Conservation (phyloP, 1,140 invertebrate species). For the Drosophila tsacasi region DNA sequence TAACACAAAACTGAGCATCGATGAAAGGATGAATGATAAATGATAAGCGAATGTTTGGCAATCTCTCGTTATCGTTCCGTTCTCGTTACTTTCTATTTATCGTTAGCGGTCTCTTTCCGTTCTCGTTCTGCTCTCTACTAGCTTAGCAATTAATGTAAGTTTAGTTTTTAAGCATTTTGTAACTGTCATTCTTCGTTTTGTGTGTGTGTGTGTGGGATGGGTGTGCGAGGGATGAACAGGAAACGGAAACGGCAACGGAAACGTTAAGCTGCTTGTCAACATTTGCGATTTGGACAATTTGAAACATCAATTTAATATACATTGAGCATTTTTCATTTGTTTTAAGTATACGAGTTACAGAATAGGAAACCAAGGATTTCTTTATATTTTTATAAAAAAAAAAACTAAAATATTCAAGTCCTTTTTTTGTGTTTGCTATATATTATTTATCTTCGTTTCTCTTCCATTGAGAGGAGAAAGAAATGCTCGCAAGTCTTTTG, state of each 20-base stretch:
- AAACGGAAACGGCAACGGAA: slow-evolving; percentile 7
- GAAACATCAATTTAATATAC: slow-evolving; percentile 61
- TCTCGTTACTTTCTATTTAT: neutral
- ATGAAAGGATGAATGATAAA: slow-evolving; percentile 29
- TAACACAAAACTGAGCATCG: slow-evolving; percentile 50
- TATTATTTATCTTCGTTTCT: slow-evolving; percentile 9
- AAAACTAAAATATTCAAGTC: slow-evolving; percentile 49
- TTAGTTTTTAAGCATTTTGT: slow-evolving; percentile 11
- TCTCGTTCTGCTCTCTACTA: neutral
- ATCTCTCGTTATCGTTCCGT: slow-evolving; percentile 20
- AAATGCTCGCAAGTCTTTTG: slow-evolving; percentile 70
- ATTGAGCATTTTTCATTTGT: slow-evolving; percentile 71
- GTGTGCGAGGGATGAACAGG: slow-evolving; percentile 10
- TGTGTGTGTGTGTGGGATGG: neutral
- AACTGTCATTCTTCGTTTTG: slow-evolving; percentile 6
- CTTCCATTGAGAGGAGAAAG: slow-evolving; percentile 15
- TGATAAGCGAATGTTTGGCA: slow-evolving; percentile 31
- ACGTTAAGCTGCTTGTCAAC: slow-evolving; percentile 30
- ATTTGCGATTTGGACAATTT: slow-evolving; percentile 24
- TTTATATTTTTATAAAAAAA: neutral
- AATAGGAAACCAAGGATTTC: slow-evolving; percentile 60
- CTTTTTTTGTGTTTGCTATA: neutral
- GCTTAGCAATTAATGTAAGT: slow-evolving; percentile 15
- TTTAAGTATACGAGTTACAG: slow-evolving; percentile 65
- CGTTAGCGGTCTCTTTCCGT: neutral